These are phyloP conservation scores for Cynodonichthys magdalenae DNA, from an alignment of 2,797 vertebrate species.

Conservation along the genomic window DNA sequence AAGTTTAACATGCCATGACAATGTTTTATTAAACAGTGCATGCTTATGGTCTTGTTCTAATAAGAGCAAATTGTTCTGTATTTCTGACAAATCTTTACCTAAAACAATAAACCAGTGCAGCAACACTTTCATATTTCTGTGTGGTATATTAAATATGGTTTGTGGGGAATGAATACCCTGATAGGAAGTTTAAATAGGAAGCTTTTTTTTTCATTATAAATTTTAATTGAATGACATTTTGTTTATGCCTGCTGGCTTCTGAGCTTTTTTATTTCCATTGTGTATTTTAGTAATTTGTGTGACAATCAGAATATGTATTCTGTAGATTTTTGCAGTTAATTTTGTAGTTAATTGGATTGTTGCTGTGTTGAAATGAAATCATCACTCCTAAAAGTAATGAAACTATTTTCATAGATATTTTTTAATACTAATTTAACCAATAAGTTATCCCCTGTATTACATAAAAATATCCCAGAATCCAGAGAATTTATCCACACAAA, in stretches of 20 bases:
- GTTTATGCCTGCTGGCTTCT: too few species aligned
- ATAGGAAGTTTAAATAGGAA: background rate
- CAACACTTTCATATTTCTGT: constrained; percentile 16
- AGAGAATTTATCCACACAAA: too few species aligned
- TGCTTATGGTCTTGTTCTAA: constrained; percentile 68
- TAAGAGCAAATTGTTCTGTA: constrained; percentile 69
- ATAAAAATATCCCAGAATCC: too few species aligned
- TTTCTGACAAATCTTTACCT: constrained; percentile 75
- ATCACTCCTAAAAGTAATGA: too few species aligned
- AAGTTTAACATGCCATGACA: constrained; percentile 76
- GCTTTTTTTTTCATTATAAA: background rate
- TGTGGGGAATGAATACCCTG: background rate
- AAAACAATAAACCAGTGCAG: constrained; percentile 70
- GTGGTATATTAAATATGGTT: background rate
- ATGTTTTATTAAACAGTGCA: constrained; percentile 80
- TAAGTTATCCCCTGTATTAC: too few species aligned
- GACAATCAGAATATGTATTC: background rate
- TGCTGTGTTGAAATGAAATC: too few species aligned
- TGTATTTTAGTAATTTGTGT: background rate
- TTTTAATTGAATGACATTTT: background rate
- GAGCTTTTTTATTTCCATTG: too few species aligned
- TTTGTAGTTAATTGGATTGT: background rate
- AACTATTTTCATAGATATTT: too few species aligned
- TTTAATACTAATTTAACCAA: too few species aligned
- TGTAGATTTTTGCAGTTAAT: background rate